Conservation (phyloP, 2,888 invertebrate genomes). For the Mimachlamys varia region DNA sequence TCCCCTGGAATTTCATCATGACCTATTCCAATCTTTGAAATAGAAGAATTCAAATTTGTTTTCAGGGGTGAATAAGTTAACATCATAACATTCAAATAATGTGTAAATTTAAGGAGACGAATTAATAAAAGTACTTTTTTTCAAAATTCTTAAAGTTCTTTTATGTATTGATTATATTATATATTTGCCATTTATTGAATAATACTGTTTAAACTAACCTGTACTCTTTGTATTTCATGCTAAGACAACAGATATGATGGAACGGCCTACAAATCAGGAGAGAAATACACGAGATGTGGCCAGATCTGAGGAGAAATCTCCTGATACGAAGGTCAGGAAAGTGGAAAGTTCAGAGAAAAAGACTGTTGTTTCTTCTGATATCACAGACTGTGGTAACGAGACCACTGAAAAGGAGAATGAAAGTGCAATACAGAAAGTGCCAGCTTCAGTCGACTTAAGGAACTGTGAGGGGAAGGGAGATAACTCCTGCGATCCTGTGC, state of each 20-base stretch:
- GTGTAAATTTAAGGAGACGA: too few species aligned
- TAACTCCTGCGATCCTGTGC: neutral
- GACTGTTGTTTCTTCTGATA: neutral
- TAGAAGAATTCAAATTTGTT: too few species aligned
- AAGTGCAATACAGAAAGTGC: neutral
- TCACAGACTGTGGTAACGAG: neutral
- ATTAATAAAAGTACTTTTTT: too few species aligned
- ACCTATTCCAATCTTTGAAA: too few species aligned
- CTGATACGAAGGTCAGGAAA: neutral
- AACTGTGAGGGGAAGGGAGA: conserved; percentile 1
- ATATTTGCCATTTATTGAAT: too few species aligned
- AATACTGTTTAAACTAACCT: too few species aligned
- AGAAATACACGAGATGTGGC: neutral
- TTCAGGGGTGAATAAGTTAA: too few species aligned
- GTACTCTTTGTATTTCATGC: neutral
- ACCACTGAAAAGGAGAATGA: neutral
- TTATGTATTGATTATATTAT: too few species aligned
- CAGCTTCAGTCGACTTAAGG: neutral
- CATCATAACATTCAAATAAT: too few species aligned
- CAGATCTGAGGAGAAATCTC: neutral
- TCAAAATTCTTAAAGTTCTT: too few species aligned
- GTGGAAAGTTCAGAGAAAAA: neutral
- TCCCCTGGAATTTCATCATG: too few species aligned
- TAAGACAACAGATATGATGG: neutral
- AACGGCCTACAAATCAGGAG: neutral